phyloP scores from a whole-genome alignment of 2,113 vertebrate genomes.

The Eulemur rufifrons region DNA sequence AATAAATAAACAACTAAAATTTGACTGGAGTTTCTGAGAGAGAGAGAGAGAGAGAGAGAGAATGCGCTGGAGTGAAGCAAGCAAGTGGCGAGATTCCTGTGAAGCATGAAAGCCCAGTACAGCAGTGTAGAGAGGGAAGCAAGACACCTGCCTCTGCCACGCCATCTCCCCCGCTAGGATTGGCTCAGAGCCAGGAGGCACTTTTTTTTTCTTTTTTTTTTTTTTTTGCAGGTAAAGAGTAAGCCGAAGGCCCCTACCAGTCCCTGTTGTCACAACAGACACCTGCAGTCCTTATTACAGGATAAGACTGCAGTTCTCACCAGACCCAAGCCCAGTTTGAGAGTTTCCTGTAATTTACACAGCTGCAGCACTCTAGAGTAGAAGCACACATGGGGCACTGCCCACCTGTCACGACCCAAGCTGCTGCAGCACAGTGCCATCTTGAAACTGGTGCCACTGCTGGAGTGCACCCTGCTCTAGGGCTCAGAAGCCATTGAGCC shows the following conservation, averaged over 20 bases:
- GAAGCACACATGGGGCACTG: background rate
- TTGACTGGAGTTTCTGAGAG: background rate
- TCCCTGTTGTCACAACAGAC: background rate
- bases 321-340: background rate
- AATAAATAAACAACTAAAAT: background rate
- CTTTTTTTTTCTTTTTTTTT: no score
- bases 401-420: no score
- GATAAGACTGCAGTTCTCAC: background rate
- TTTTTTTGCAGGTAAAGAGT: no score
- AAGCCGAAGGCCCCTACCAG: background rate
- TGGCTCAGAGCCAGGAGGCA: background rate
- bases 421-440: background rate
- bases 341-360: background rate
- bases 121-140: background rate
- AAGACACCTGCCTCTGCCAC: background rate
- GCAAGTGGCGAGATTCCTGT: background rate
- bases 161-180: background rate
- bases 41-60: no score
- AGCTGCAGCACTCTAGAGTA: background rate
- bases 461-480: background rate
- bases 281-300: background rate
- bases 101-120: background rate
- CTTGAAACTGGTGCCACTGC: background rate
- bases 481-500: background rate
- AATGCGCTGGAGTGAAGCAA: background rate